phyloP scores from a whole-genome alignment of 2,888 invertebrate species.

The Polymixis flavicincta region DNA sequence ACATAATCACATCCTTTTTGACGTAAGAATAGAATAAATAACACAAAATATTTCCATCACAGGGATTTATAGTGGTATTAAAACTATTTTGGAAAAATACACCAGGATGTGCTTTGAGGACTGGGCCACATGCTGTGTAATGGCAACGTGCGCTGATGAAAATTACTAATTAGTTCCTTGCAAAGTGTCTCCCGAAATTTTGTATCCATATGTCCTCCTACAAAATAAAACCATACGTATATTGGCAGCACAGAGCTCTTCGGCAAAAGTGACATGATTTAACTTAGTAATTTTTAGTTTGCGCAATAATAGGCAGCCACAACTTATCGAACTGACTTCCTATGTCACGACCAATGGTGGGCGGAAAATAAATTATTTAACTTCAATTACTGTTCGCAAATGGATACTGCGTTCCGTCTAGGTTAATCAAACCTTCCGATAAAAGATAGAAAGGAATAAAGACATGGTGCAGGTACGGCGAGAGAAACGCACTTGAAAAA shows the following conservation, averaged over 20 bases:
- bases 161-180: neutral
- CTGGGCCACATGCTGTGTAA: too few relatives aligned
- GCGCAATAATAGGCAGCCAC: neutral
- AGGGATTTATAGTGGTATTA: neutral
- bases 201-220: neutral
- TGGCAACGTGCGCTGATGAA: neutral
- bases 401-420: slow-evolving; percentile 50
- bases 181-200: neutral
- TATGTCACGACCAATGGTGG: slow-evolving; percentile 42
- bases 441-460: slow-evolving; percentile 50
- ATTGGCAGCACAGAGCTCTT: neutral
- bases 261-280: too few relatives aligned
- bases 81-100: too few relatives aligned
- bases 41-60: neutral
- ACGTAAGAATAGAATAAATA: neutral
- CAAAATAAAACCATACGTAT: neutral
- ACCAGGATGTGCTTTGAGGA: neutral
- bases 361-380: slow-evolving; percentile 61
- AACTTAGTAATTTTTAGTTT: neutral
- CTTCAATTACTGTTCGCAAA: slow-evolving; percentile 58
- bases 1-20: neutral
- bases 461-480: neutral
- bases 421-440: slow-evolving; percentile 55
- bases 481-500: neutral
- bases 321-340: slow-evolving; percentile 40